Conservation (phyloP, 2,113 vertebrate species). For the Dromaius novaehollandiae region DNA sequence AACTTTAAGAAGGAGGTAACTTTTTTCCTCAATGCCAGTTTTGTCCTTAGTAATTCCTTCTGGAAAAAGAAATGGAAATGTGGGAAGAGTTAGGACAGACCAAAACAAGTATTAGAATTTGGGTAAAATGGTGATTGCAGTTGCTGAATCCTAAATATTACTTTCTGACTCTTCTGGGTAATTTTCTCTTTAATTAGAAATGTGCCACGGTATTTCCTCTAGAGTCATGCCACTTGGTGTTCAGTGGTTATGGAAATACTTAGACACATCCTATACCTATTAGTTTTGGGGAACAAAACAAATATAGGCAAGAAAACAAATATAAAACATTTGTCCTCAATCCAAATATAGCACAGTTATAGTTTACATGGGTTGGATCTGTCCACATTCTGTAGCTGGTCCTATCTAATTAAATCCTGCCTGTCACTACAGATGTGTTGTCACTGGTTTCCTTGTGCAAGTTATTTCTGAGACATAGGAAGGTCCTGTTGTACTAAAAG, state of each 20-base stretch:
- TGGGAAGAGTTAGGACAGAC: slow-evolving; percentile 15
- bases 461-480: not conserved
- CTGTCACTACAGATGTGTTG: not conserved
- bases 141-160: not conserved
- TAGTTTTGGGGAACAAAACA: slow-evolving; percentile 11
- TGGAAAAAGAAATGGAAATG: slow-evolving; percentile 2
- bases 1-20: not conserved
- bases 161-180: not conserved
- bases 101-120: slow-evolving; percentile 4
- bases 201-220: not conserved
- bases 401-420: not conserved
- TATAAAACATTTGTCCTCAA: not conserved
- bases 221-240: not conserved
- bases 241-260: not conserved
- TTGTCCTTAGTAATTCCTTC: not conserved
- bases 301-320: not conserved
- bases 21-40: not conserved
- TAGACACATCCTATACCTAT: not conserved
- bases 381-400: not conserved
- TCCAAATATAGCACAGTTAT: not conserved
- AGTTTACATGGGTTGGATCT: not conserved
- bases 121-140: not conserved
- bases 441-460: not conserved
- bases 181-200: not conserved
- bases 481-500: not conserved